Evolutionary conservation across 2,113 vertebrate species (phyloP), one percentile per base, ranked within the genome.

Genomic region (Athene cunicularia): DNA sequence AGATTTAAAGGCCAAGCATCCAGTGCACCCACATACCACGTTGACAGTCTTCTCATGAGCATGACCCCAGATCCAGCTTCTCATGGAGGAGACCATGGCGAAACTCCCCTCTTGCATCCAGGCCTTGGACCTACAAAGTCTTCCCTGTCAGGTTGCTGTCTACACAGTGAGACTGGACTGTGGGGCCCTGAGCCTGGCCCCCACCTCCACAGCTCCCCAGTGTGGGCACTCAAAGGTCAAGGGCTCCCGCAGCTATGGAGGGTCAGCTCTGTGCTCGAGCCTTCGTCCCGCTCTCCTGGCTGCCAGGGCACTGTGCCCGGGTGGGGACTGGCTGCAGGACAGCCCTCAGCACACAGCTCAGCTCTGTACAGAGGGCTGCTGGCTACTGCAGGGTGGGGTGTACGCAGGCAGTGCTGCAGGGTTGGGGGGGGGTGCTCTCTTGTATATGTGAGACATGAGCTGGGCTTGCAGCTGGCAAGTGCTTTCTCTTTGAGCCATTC

Each of bases 41-140:
- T 0, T 49, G 41, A 43, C 1, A 2, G 11, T 64, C 53, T 62
- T 35, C 37, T 59, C 5, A 1, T 56, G 43, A 27, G 8, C 0
- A 2, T 41, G 45, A 43, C 28, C 37, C n/a, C 12, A 2, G 24
- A 88, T 23, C 20, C 66, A 82, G 0, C 43, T 55, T 47, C 75
- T 59, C 30, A 8, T 47, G 74, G 43, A 84, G 23, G 32, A 52
- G 2, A 41, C 19, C 19, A 3, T 3, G 19, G 22, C 67, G 70
- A 71, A 80, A 41, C 22, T 83, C 64, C 45, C 16, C 74, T 49
- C 55, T 56, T 43, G 21, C 39, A 35, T 47, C 30, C 52, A 74
- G 68, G 12, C 41, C 64, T 64, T 28, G 27, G 13, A 35, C 50
- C 33, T 67, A 6, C n/a, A 32, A 35, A 77, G 50, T 33, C 45